Conservation (phyloP, 2,797 vertebrate genomes). For the Percopsis omiscomaycus region DNA sequence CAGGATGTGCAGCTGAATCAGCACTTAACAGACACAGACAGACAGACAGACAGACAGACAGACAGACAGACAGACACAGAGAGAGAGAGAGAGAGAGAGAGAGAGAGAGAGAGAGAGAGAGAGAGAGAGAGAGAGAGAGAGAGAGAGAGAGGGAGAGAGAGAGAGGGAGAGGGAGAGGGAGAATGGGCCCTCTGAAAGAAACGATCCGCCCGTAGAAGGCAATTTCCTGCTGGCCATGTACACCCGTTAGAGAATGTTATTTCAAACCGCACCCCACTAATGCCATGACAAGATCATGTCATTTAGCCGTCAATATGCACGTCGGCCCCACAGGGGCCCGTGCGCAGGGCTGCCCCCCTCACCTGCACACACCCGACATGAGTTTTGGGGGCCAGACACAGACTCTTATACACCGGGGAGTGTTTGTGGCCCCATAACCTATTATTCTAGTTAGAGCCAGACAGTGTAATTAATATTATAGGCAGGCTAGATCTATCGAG, state of each 20-base stretch:
- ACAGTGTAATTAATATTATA: neutral
- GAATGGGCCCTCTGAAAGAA: neutral
- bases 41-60: neutral
- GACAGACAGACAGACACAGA: neutral
- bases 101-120: neutral
- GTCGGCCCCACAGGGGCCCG: too few species aligned
- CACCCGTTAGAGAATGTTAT: constrained; percentile 6
- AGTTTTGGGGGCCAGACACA: neutral
- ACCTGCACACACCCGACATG: too few species aligned
- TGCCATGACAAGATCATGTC: constrained; percentile 4
- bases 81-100: constrained; percentile 7
- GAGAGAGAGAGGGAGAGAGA: constrained; percentile 3
- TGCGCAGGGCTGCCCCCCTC: too few species aligned
- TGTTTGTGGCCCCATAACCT: constrained; percentile 1
- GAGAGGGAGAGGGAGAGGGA: neutral
- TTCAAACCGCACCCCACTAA: constrained; percentile 7
- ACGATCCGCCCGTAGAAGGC: constrained; percentile 8
- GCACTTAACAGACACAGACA: neutral
- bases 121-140: neutral
- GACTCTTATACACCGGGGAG: neutral
- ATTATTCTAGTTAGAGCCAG: neutral
- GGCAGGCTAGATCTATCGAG: neutral
- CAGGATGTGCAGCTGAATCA: too few species aligned
- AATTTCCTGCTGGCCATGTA: constrained; percentile 11
- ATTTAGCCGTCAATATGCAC: neutral